phyloP scores from a whole-genome alignment of 2,888 invertebrate species.

The Cosmorhoe ocellata region DNA sequence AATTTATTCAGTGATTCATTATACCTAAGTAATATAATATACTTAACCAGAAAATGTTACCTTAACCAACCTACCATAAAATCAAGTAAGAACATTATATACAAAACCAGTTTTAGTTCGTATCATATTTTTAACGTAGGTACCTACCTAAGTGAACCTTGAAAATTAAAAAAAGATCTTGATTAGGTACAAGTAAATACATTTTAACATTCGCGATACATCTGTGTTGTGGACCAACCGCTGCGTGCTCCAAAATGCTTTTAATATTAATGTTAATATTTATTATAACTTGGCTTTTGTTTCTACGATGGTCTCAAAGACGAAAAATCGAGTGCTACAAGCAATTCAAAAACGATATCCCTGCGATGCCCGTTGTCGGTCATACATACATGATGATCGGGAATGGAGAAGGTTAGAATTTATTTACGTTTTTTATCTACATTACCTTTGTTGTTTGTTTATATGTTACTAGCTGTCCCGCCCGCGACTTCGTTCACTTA shows the following conservation, averaged over 20 bases:
- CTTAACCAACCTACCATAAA: too few species aligned
- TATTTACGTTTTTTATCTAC: too few species aligned
- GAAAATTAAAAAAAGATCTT: too few species aligned
- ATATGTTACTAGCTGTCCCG: too few species aligned
- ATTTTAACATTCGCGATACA: neutral
- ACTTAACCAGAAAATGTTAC: too few species aligned
- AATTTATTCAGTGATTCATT: too few species aligned
- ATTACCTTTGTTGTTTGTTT: too few species aligned
- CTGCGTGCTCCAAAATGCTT: conserved; percentile 20
- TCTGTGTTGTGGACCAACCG: neutral
- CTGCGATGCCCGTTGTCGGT: conserved; percentile 40
- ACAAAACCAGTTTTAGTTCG: conserved; percentile 42
- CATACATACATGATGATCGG: conserved; percentile 39
- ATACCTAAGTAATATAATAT: too few species aligned
- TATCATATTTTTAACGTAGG: conserved; percentile 33
- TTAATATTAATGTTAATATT: conserved; percentile 13
- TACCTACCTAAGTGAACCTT: too few species aligned
- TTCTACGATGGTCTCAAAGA: conserved; percentile 32
- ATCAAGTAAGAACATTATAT: too few species aligned
- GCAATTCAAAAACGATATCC: conserved; percentile 36
- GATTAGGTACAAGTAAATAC: too few species aligned
- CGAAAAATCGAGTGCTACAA: conserved; percentile 31
- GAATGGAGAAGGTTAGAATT: conserved; percentile 34
- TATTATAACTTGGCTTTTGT: conserved; percentile 12
- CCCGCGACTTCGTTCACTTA: too few species aligned